These are phyloP conservation scores for Enteromius unitaeniatus DNA, from an alignment of 2,797 vertebrate genomes.

Conservation along the genomic window DNA sequence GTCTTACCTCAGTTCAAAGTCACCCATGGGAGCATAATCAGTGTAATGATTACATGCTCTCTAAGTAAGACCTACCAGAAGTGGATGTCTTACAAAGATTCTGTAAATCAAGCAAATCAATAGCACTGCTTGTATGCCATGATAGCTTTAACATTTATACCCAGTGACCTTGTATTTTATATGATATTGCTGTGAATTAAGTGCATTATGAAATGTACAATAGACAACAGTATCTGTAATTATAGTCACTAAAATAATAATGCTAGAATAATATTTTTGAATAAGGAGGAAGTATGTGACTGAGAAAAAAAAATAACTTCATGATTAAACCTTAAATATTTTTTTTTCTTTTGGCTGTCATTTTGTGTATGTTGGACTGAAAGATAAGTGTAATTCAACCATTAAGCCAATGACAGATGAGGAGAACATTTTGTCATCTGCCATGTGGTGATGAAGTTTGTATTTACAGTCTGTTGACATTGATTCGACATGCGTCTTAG, in stretches of 20 bases:
- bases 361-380: constrained; percentile 14
- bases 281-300: background rate
- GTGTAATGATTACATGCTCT: constrained; percentile 33
- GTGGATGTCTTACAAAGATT: background rate
- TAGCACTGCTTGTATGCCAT: background rate
- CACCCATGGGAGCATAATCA: constrained; percentile 27
- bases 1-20: constrained; percentile 37
- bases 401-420: constrained; percentile 17
- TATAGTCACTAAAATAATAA: background rate
- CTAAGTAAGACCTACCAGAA: constrained; percentile 12
- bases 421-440: background rate
- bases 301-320: background rate
- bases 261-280: too few species aligned
- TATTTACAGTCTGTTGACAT: constrained; percentile 45
- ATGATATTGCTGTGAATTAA: background rate
- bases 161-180: background rate
- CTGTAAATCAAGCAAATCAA: constrained; percentile 21
- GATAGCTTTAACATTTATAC: background rate
- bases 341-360: background rate
- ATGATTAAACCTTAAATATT: background rate
- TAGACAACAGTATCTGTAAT: background rate
- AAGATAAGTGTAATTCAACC: constrained; percentile 8
- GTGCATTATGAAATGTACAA: background rate
- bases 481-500: constrained; percentile 65
- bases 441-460: constrained; percentile 11